Evolutionary conservation across 2,888 invertebrate species (phyloP).

Genomic region (Ophraella communa): DNA sequence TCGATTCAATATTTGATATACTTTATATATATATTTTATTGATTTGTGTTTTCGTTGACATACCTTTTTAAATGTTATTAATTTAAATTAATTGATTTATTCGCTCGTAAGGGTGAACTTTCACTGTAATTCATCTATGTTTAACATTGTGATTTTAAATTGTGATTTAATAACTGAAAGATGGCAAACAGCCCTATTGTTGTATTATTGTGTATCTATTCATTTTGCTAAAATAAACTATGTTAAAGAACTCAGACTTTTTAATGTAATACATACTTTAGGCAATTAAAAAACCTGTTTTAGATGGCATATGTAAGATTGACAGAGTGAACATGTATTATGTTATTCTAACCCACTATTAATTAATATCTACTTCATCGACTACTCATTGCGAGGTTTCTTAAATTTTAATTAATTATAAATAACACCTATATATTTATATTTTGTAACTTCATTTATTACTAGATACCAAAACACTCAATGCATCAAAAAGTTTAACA

Average conservation of each 20-base stretch:
- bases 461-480: no score
- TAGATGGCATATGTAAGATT: no score
- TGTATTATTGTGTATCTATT: constrained; percentile 44
- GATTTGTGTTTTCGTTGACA: constrained; percentile 23
- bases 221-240: constrained; percentile 48
- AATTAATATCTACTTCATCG: no score
- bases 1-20: constrained; percentile 21
- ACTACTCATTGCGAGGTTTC: no score
- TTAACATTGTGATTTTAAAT: constrained; percentile 54
- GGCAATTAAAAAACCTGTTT: no score
- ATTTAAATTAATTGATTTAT: constrained; percentile 39
- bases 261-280: no score
- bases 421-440: no score
- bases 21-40: constrained; percentile 21
- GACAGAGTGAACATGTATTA: no score
- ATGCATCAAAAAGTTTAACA: no score
- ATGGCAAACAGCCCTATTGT: constrained; percentile 46
- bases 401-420: no score
- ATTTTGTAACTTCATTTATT: no score
- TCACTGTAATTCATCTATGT: constrained; percentile 44
- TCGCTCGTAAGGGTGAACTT: constrained; percentile 43
- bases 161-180: constrained; percentile 50
- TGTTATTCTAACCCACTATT: no score
- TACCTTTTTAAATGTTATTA: constrained; percentile 29
- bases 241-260: constrained; percentile 38